These are phyloP conservation scores for Rhagoletis zephyria DNA, from an alignment of 1,140 invertebrate genomes.

Conservation along the genomic window DNA sequence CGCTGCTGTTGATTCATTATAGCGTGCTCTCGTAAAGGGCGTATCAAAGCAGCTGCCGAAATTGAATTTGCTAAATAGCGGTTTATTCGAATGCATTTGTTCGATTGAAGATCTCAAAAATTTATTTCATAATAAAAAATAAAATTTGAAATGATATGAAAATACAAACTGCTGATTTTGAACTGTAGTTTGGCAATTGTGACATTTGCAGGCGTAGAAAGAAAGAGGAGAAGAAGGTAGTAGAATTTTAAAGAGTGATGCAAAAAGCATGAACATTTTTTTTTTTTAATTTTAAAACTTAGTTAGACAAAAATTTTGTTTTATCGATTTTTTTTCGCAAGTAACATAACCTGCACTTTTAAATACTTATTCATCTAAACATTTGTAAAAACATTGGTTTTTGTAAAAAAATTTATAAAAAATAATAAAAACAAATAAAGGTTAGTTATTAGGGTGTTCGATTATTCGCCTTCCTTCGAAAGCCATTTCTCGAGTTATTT, in stretches of 20 bases:
- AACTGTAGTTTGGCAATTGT: background rate
- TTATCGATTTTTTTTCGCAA: too few species aligned
- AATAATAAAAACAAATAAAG: too few species aligned
- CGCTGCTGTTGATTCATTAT: background rate
- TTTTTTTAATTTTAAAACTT: background rate
- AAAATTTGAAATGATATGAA: background rate
- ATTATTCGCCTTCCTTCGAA: too few species aligned
- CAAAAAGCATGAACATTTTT: background rate
- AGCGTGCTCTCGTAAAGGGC: background rate
- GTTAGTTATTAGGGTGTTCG: too few species aligned
- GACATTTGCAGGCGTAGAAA: background rate
- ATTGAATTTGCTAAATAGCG: slow-evolving; percentile 9
- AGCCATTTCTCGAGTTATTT: too few species aligned
- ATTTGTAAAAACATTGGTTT: too few species aligned
- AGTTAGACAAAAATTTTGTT: too few species aligned
- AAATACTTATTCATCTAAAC: too few species aligned
- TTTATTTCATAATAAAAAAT: slow-evolving; percentile 17
- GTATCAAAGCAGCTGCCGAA: slow-evolving; percentile 30
- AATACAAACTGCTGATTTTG: slow-evolving; percentile 30
- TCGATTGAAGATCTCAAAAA: background rate
- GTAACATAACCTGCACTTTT: too few species aligned
- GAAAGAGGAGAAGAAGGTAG: background rate
- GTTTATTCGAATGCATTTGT: slow-evolving; percentile 29
- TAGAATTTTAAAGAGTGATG: background rate
- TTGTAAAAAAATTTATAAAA: too few species aligned